Evolutionary conservation across 1,140 invertebrate species (phyloP), one percentile per base, ranked within the genome.

Genomic region (Zophobas atratus): DNA sequence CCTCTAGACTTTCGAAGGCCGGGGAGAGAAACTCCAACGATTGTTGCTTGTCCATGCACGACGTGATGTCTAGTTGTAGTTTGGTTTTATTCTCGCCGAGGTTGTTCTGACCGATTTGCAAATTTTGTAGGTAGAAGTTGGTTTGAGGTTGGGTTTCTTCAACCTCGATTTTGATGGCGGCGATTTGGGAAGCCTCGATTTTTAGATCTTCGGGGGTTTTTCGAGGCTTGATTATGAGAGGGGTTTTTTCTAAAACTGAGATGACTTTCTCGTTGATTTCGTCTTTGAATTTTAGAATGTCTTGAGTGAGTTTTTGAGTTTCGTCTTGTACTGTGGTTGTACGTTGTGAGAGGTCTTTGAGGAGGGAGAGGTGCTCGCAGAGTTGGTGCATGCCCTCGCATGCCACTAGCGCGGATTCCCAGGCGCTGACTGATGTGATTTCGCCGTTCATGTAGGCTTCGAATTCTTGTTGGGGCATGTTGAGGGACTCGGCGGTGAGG

Each of bases 371-470:
- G 82, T 94, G 91, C 85, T 93, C 92, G 57, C 91, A 92, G 81
- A 93, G 91, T 34, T 92, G 86, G 84, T 93, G 92, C 82, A 93
- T 89, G 80, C 90, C 92, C 85, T 93, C 94, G 85, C 94, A 95
- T 82, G 94, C 93, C 80, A 93, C 89, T 33, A 93, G 84, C 56
- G 91, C 91, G 48, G 92, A 93, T 86, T 94, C 92, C 92, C 93
- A 94, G 8, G 91, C 92, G 76, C 92, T 93, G 6, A 92, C 92
- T 6, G 93, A 93, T 2, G 93, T 89, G 70, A 93, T 91, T 84
- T 97, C 93, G 77, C 98, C 98, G n/a, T 94, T 93, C 93, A 99
- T 98, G 84, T 98, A 97, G 0, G 94, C 92, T 79, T 98, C 92
- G 87, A 99, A 99, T 87, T 99, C 97, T 78, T 97, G 93, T 83